Conservation (phyloP, 2,113 vertebrate species). For the Cairina moschata region DNA sequence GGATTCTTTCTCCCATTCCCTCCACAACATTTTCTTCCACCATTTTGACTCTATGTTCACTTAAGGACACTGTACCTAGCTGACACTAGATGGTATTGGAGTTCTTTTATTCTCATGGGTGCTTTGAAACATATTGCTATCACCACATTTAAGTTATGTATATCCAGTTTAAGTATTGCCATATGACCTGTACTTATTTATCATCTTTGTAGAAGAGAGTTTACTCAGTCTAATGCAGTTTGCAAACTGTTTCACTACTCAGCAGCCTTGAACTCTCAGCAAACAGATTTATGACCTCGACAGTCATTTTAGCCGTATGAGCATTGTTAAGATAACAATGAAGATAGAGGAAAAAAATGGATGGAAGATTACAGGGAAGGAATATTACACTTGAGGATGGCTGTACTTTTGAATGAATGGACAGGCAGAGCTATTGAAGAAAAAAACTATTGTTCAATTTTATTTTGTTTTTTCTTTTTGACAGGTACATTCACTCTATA, state of each 20-base stretch:
- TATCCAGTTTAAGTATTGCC: neutral
- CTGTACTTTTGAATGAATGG: neutral
- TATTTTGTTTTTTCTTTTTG: neutral
- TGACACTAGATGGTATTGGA: conserved; percentile 71
- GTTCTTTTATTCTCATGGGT: neutral
- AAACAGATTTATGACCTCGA: neutral
- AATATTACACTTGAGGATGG: neutral
- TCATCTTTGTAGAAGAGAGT: neutral
- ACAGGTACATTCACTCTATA: fast-evolving
- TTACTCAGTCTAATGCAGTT: neutral
- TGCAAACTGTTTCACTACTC: neutral
- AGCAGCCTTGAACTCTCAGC: neutral
- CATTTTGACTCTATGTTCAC: neutral
- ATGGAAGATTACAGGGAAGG: neutral
- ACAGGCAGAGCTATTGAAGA: neutral
- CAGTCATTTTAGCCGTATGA: neutral
- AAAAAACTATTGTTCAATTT: neutral
- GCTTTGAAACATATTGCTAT: neutral
- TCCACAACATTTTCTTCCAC: neutral
- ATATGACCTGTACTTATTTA: neutral
- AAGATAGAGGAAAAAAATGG: neutral
- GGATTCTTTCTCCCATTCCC: neutral
- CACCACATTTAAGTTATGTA: neutral
- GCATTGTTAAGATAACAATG: neutral
- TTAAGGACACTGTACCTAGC: neutral